Base-by-base conservation (phyloP, 2,113 vertebrate genomes). In the Chaetodon trifascialis region DNA sequence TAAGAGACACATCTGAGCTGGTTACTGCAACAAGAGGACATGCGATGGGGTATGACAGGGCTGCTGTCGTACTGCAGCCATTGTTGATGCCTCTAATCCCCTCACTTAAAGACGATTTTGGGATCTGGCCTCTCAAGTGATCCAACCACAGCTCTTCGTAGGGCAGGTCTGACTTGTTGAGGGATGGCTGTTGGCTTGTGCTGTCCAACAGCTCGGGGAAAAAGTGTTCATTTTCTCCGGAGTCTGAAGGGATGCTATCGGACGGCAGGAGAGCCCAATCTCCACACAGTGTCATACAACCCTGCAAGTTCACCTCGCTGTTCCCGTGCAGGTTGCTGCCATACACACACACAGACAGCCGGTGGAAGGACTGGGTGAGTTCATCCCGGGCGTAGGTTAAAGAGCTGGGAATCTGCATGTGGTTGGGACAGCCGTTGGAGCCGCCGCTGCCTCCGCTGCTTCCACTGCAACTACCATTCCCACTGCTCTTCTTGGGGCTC, bases 111-210 rank as follows among this genome's bases (percentile, higher is more conserved):
- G 76, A 84, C 9, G 81, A 70, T 78, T 90, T 90, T 65, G 91
- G 93, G 92, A 14, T 94, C 92, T 93, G 96, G 55, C 91, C 90
- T 75, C 90, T 94, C 56, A 95, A 90, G 69, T 97, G 96, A 90
- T 99, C 97, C 92, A 99, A 90, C 98, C 98, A 99, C 74, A 99
- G 95, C 93, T 99, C 98, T 89, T 99, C 98, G 0, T 99, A 99
- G 4, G 97, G 97, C 87, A 99, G 93, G 11, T 99, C 98, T 0
- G 96, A 81, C 91, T 95, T 97, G 1, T 91, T 91, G 2, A 95
- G 94, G 75, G 94, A 36, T 7, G 95, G 89, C 6, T 89, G 93
- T 51, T 80, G 83, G 46, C 87, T 83, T 0, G 94, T 93, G 68
- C 94, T 96, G 47, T 98, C 97, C 1, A 90, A 80, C 25, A 95